Conservation (phyloP, 2,113 vertebrate species). For the Macrotus californicus region DNA sequence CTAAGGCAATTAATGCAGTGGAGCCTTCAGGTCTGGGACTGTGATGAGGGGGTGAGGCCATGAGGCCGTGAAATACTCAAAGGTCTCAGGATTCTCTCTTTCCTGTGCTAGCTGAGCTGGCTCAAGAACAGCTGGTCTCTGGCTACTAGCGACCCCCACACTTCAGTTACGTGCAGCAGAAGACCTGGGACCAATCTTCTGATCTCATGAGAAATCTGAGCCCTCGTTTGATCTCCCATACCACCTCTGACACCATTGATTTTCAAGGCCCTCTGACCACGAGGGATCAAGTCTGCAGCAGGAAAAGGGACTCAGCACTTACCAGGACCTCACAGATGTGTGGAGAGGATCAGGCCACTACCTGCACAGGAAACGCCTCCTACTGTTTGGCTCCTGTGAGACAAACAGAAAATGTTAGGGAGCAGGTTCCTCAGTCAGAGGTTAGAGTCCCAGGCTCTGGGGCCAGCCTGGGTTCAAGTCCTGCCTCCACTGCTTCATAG, state of each 20-base stretch:
- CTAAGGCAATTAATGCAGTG: background rate
- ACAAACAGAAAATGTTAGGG: background rate
- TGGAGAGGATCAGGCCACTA: background rate
- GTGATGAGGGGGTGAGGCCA: background rate
- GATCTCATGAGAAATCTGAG: background rate
- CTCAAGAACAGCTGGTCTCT: background rate
- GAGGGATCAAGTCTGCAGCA: background rate
- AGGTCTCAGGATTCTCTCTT: background rate
- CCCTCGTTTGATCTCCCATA: background rate
- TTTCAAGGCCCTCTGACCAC: background rate
- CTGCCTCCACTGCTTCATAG: background rate
- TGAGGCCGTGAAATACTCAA: background rate
- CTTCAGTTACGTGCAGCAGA: background rate
- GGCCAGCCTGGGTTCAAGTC: background rate
- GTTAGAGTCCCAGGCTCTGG: background rate
- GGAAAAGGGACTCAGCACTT: background rate
- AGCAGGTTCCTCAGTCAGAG: background rate
- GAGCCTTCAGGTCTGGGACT: background rate
- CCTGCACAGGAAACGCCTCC: background rate
- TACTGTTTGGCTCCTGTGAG: background rate
- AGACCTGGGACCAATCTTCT: background rate
- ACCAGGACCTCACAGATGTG: background rate
- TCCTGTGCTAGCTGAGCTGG: background rate
- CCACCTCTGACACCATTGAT: background rate
- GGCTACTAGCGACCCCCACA: background rate